Percentiles rank a stretch among this genome's conserved stretches.
Conservation (phyloP, 2,888 invertebrate species). For the Mamestra brassicae region DNA sequence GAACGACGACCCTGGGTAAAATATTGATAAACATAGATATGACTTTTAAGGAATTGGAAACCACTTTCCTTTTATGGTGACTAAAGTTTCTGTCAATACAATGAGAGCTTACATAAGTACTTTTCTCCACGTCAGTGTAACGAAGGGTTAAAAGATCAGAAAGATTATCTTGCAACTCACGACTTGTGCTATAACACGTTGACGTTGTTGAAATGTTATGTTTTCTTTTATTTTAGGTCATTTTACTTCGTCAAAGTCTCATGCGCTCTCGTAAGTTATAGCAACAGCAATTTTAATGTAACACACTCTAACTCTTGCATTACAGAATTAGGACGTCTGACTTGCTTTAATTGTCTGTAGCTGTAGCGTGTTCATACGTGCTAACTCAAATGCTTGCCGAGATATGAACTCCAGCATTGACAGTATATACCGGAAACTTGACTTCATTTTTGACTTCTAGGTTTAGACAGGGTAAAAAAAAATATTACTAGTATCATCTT, state of each 20-base stretch:
- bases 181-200: conserved; percentile 43
- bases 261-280: not conserved
- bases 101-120: conserved; percentile 24
- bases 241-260: conserved; percentile 10
- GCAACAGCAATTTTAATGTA: not conserved
- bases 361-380: not conserved
- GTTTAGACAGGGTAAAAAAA: not conserved
- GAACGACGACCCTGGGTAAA: conserved; percentile 75
- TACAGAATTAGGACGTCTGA: not conserved
- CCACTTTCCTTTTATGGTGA: conserved; percentile 16
- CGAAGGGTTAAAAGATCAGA: conserved; percentile 52
- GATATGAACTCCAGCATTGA: too few relatives aligned
- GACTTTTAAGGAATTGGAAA: not conserved
- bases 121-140: conserved; percentile 17
- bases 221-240: conserved; percentile 27
- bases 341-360: not conserved
- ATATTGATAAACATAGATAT: not conserved
- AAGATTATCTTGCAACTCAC: conserved; percentile 49
- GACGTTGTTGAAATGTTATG: conserved; percentile 25
- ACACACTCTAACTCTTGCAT: not conserved
- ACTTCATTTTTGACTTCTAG: not conserved
- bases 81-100: conserved; percentile 18
- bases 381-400: not conserved
- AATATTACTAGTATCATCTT: not conserved
- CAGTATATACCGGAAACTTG: not conserved